phyloP scores from a whole-genome alignment of 2,797 vertebrate species.

The Acropternis orthonyx region DNA sequence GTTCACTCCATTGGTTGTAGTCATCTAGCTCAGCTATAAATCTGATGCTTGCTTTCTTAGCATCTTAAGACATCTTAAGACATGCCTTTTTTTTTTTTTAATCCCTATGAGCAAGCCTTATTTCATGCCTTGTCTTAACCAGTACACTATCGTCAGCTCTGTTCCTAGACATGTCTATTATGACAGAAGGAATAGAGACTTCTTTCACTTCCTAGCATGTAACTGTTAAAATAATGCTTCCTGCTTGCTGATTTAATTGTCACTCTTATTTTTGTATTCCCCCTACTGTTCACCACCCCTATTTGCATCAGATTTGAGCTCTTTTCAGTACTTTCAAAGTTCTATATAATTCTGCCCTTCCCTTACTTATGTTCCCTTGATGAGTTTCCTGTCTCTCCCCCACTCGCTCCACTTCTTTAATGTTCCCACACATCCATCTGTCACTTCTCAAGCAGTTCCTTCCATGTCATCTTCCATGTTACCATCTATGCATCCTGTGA shows the following conservation, averaged over 20 bases:
- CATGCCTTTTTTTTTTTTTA: background rate
- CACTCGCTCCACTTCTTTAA: constrained; percentile 38
- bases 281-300: constrained; percentile 55
- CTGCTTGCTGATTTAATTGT: constrained; percentile 67
- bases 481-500: background rate
- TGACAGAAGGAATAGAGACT: constrained; percentile 52
- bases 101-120: background rate
- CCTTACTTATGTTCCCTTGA: constrained; percentile 15
- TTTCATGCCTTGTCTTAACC: background rate
- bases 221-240: constrained; percentile 62
- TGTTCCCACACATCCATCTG: constrained; percentile 64
- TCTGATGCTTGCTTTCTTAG: background rate
- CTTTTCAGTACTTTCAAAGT: constrained; percentile 44
- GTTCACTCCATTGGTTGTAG: background rate
- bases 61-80: background rate
- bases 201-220: constrained; percentile 37
- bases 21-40: constrained; percentile 24
- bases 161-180: constrained; percentile 45
- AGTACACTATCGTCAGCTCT: constrained; percentile 3
- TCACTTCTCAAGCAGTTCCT: constrained; percentile 39
- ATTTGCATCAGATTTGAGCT: constrained; percentile 50
- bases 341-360: constrained; percentile 55
- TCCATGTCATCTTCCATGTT: constrained; percentile 36
- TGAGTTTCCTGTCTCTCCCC: constrained; percentile 59
- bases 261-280: constrained; percentile 63